Conservation (phyloP, 2,113 vertebrate genomes). For the Thamnophis sirtalis region DNA sequence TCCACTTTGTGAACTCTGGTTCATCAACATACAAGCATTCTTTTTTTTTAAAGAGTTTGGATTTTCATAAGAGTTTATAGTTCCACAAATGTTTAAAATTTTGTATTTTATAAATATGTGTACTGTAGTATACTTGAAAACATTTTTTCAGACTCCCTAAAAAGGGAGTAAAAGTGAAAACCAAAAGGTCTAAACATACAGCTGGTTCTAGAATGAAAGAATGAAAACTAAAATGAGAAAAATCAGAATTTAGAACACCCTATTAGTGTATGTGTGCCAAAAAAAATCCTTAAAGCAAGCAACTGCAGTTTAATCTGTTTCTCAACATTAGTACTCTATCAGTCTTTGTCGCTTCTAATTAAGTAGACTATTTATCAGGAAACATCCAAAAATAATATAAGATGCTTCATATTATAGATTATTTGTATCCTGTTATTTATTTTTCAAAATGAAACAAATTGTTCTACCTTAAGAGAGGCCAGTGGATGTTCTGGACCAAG, state of each 20-base stretch:
- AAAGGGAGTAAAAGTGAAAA: not conserved
- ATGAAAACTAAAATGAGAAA: not conserved
- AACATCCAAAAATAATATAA: not conserved
- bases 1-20: not conserved
- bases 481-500: constrained; percentile 94
- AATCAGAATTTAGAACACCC: not conserved
- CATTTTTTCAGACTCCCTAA: not conserved
- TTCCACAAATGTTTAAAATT: not conserved
- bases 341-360: not conserved
- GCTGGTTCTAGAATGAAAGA: not conserved
- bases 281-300: not conserved
- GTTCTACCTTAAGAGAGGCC: constrained; percentile 90
- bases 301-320: not conserved
- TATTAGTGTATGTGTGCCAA: not conserved
- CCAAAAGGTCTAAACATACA: not conserved
- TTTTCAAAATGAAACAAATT: constrained; percentile 29
- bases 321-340: not conserved
- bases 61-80: not conserved
- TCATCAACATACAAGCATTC: not conserved
- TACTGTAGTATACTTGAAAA: not conserved
- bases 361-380: not conserved
- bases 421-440: not conserved
- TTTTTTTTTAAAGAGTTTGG: not conserved
- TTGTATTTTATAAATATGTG: not conserved
- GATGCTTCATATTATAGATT: not conserved